These are phyloP conservation scores for Forbesichthys agassizii DNA, from an alignment of 2,113 vertebrate genomes.

Conservation along the genomic window DNA sequence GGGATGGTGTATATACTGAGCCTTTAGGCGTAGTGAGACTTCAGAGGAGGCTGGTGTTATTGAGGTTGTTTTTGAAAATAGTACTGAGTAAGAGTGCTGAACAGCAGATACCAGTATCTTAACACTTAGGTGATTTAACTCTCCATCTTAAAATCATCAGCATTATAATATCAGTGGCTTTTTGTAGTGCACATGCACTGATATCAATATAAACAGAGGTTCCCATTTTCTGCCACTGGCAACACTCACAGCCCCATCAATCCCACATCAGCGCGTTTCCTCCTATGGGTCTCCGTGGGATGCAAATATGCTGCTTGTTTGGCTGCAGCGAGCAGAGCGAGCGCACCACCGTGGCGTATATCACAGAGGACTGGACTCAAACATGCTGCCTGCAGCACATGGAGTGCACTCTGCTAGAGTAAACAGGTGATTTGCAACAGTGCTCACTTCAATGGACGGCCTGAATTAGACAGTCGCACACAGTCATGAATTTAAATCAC, in stretches of 20 bases:
- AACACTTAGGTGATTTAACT: slow-evolving; percentile 3
- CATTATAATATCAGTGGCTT: slow-evolving; percentile 9
- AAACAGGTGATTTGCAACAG: slow-evolving; percentile 54
- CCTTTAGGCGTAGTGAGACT: neutral
- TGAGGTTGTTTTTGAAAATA: slow-evolving; percentile 8
- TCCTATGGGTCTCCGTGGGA: neutral
- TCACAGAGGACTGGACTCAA: slow-evolving; percentile 32
- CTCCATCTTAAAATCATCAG: neutral
- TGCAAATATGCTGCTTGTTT: slow-evolving; percentile 28
- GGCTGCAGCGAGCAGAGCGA: slow-evolving; percentile 5
- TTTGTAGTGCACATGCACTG: neutral
- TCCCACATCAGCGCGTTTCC: neutral
- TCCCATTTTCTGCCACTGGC: neutral
- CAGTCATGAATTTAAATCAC: slow-evolving; percentile 48
- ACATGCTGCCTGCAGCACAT: slow-evolving; percentile 27
- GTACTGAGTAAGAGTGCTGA: neutral
- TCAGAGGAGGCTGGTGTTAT: neutral
- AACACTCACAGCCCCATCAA: neutral
- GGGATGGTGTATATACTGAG: slow-evolving; percentile 17
- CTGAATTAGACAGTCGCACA: slow-evolving; percentile 27
- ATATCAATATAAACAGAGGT: neutral
- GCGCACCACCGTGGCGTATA: slow-evolving; percentile 20
- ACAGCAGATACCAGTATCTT: slow-evolving; percentile 10
- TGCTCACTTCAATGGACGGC: slow-evolving; percentile 47
- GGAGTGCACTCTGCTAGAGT: slow-evolving; percentile 56